Conservation (phyloP, 92 coral and sea anemone species). For the Parazoanthus darwini region DNA sequence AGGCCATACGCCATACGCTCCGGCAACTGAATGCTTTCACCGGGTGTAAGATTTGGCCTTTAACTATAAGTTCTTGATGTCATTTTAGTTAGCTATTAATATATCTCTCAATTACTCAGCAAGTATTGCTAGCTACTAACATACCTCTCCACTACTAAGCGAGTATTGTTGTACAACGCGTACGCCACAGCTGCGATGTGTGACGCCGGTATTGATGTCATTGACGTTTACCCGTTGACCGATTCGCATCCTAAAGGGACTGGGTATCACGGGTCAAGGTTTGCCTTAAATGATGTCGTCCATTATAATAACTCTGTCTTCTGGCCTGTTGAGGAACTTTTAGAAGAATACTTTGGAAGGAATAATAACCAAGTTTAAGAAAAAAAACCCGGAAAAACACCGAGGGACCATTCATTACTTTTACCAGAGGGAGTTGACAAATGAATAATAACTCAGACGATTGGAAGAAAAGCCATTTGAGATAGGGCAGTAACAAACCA, state of each 20-base stretch:
- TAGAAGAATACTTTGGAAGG: constrained; percentile 44
- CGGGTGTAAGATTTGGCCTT: too few relatives aligned
- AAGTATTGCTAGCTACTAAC: constrained; percentile 10
- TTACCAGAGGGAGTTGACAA: too few relatives aligned
- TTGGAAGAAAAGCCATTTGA: too few relatives aligned
- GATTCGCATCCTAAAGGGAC: constrained; percentile 57
- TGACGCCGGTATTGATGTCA: constrained; percentile 46
- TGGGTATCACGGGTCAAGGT: constrained; percentile 44
- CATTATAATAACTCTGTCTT: constrained; percentile 52
- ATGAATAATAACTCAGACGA: too few relatives aligned
- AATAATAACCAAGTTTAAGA: background rate
- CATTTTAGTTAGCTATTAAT: too few relatives aligned
- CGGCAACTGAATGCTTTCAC: too few relatives aligned
- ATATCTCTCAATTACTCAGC: background rate
- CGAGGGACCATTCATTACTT: too few relatives aligned
- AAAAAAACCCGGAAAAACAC: background rate
- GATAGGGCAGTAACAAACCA: too few relatives aligned
- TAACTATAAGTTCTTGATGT: too few relatives aligned
- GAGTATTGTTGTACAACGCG: constrained; percentile 51
- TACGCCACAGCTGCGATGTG: constrained; percentile 60
- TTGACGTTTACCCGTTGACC: constrained; percentile 57
- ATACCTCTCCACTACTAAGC: background rate
- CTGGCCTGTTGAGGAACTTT: constrained; percentile 47
- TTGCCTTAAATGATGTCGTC: constrained; percentile 48
- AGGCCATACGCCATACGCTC: too few relatives aligned